Percentiles rank a stretch among this genome's conserved stretches.
These are phyloP conservation scores for Neocrepidodera transversa DNA, from an alignment of 2,888 invertebrate species.

Conservation along the genomic window DNA sequence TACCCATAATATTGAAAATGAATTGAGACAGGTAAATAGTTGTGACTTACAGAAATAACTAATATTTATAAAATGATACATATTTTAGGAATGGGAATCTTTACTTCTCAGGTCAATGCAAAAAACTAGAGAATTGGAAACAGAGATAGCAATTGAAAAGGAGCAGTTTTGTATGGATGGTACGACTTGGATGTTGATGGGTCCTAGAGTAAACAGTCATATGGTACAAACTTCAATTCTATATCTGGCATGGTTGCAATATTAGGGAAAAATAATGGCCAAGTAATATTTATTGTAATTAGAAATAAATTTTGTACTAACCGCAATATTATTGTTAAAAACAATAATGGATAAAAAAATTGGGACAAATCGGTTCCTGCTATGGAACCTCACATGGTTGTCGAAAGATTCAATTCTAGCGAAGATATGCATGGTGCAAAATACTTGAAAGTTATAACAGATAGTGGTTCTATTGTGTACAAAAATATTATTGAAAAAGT, in stretches of 20 bases:
- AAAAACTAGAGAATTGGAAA: no score
- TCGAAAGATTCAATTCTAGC: conserved; percentile 39
- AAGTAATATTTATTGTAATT: conserved; percentile 37
- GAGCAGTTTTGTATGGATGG: conserved; percentile 32
- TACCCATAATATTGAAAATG: conserved; percentile 30
- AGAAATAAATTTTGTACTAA: conserved; percentile 41
- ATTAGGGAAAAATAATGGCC: conserved; percentile 34
- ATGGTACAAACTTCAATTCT: conserved; percentile 39
- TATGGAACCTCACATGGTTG: conserved; percentile 40
- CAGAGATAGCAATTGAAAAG: conserved; percentile 25
- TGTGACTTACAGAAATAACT: no score
- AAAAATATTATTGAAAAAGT: conserved; percentile 34
- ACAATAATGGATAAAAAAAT: conserved; percentile 38
- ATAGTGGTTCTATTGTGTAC: conserved; percentile 37
- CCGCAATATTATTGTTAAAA: conserved; percentile 2
- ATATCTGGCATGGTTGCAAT: conserved; percentile 41
- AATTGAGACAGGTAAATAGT: conserved; percentile 25
- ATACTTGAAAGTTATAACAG: conserved; percentile 35
- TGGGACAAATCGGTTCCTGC: conserved; percentile 39
- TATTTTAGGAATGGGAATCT: conserved; percentile 23
- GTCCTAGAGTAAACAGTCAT: conserved; percentile 42
- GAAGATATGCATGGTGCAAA: conserved; percentile 31
- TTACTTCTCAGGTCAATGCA: conserved; percentile 1
- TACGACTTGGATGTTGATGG: conserved; percentile 42
- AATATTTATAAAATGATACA: no score